These are phyloP conservation scores for Stichopus chloronotus DNA, from an alignment of 35 echinoderm and acorn worm genomes.

Conservation along the genomic window DNA sequence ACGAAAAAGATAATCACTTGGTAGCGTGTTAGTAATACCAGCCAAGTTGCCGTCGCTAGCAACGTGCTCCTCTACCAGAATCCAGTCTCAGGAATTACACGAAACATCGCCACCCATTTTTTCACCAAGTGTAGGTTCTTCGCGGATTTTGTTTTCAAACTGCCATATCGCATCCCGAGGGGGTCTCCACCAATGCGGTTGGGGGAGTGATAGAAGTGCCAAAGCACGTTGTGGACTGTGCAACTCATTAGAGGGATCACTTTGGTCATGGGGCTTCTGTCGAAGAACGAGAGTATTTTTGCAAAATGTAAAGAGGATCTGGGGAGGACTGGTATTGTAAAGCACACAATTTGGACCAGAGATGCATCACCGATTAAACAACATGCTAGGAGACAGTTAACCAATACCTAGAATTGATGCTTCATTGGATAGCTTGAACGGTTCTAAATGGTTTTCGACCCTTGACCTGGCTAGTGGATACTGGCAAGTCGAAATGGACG, in stretches of 20 bases:
- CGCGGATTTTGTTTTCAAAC: no score
- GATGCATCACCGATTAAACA: constrained; percentile 36
- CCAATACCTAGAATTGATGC: constrained; percentile 59
- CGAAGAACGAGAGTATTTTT: constrained; percentile 28
- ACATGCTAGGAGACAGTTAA: constrained; percentile 33
- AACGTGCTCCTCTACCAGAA: background rate
- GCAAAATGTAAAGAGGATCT: background rate
- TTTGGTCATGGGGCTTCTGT: background rate
- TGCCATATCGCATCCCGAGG: no score
- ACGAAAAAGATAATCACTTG: background rate
- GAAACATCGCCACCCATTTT: no score
- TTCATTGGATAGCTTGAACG: constrained; percentile 23
- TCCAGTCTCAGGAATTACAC: no score
- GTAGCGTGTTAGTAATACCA: background rate
- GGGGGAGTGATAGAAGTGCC: background rate
- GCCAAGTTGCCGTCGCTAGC: background rate
- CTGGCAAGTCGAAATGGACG: constrained; percentile 63
- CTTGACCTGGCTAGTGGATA: constrained; percentile 53
- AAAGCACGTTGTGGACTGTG: background rate
- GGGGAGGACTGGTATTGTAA: constrained; percentile 32
- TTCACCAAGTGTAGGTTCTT: no score
- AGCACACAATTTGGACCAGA: constrained; percentile 32
- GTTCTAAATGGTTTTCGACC: constrained; percentile 55
- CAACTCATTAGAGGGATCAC: background rate
- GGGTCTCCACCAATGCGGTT: background rate